A percentile compares a stretch with the other conserved stretches of the same genome.
Conservation (phyloP, 2,888 invertebrate species). For the Proisotoma minuta region DNA sequence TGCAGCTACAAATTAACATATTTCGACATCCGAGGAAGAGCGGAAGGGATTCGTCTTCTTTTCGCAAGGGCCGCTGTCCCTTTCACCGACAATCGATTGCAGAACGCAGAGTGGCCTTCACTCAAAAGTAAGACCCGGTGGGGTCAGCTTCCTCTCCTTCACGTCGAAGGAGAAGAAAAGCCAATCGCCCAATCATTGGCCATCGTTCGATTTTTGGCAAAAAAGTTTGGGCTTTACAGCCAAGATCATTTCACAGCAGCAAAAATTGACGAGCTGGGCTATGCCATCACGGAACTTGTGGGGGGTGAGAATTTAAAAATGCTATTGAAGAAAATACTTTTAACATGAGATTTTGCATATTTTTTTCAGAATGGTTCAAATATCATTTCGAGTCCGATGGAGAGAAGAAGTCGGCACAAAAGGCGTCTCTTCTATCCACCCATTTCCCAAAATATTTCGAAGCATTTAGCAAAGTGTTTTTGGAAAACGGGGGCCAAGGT, state of each 20-base stretch:
- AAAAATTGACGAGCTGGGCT: constrained; percentile 10
- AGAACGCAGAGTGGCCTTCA: neutral
- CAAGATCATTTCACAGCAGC: constrained; percentile 7
- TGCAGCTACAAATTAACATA: constrained; percentile 18
- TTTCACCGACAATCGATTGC: constrained; percentile 9
- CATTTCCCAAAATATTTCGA: constrained; percentile 5
- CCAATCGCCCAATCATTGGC: constrained; percentile 4
- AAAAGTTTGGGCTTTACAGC: constrained; percentile 1
- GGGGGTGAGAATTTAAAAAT: constrained; percentile 6
- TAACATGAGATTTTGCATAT: neutral
- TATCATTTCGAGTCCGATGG: neutral
- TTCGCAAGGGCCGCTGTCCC: constrained; percentile 9
- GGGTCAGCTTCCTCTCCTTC: constrained; percentile 10
- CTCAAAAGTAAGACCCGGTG: constrained; percentile 8
- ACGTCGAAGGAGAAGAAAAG: neutral
- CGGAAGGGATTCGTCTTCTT: constrained; percentile 8
- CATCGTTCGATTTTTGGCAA: constrained; percentile 10
- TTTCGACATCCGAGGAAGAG: constrained; percentile 9
- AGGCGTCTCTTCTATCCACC: neutral
- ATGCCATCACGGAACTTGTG: constrained; percentile 6
- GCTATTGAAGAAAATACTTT: too few species aligned
- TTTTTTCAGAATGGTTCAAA: constrained; percentile 6
- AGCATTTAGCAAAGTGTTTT: neutral
- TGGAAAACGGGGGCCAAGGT: neutral
- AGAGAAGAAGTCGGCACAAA: neutral